Evolutionary conservation across 2,888 invertebrate genomes (phyloP).

Genomic region (Exephanes ischioxanthus): DNA sequence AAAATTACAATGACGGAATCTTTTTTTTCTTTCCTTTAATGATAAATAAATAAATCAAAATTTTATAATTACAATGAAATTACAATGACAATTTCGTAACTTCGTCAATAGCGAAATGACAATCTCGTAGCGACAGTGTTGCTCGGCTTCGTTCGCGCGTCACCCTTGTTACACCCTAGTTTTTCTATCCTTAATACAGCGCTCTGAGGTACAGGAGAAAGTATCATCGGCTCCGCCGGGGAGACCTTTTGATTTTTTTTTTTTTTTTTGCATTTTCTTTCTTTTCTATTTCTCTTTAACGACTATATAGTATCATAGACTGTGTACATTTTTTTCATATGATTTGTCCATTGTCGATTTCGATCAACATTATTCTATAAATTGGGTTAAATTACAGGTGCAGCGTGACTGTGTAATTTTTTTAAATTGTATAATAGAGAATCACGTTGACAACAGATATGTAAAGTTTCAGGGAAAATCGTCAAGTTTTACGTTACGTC

Average conservation of each 20-base stretch:
- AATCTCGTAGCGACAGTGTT: conserved; percentile 19
- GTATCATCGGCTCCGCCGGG: conserved; percentile 53
- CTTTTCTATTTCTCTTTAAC: conserved; percentile 9
- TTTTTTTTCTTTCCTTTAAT: conserved; percentile 1
- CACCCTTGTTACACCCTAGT: conserved; percentile 52
- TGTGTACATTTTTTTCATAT: conserved; percentile 15
- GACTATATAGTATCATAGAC: conserved; percentile 21
- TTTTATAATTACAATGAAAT: too few species aligned
- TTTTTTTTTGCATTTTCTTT: neutral
- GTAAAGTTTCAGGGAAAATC: neutral
- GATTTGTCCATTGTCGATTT: neutral
- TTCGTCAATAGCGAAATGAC: neutral
- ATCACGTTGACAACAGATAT: conserved; percentile 1
- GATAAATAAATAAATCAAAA: too few species aligned
- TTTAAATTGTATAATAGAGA: neutral
- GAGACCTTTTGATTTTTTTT: conserved; percentile 44
- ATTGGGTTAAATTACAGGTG: neutral
- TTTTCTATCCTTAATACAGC: conserved; percentile 52
- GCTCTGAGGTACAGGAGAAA: conserved; percentile 59
- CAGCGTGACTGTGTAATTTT: neutral
- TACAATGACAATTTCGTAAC: conserved; percentile 12
- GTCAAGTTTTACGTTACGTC: neutral
- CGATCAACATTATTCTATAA: neutral
- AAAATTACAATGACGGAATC: neutral
- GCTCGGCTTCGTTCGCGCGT: conserved; percentile 37